phyloP scores from a whole-genome alignment of 1,140 invertebrate species.

The Stratiolaelaps scimitus region DNA sequence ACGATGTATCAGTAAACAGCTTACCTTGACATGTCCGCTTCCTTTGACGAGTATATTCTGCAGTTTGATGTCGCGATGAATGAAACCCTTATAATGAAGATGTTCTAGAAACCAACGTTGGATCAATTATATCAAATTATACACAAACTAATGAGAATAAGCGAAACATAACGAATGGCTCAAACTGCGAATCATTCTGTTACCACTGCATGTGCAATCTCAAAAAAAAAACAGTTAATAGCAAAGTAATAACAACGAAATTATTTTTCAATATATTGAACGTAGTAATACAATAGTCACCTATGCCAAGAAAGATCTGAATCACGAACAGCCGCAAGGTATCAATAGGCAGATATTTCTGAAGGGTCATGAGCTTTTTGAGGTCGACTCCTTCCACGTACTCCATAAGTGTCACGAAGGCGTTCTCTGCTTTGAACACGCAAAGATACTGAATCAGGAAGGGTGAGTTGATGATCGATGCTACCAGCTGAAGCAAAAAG shows the following conservation, averaged over 20 bases:
- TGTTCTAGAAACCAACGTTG: background rate
- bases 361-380: background rate
- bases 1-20: no score
- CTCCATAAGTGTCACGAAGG: constrained; percentile 19
- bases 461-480: constrained; percentile 19
- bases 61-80: constrained; percentile 8
- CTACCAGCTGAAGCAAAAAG: constrained; percentile 1
- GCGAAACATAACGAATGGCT: no score
- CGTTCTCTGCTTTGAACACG: background rate
- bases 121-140: no score
- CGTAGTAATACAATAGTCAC: no score
- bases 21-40: constrained; percentile 2
- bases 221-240: no score
- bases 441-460: constrained; percentile 15
- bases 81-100: constrained; percentile 13
- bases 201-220: no score
- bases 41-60: constrained; percentile 12
- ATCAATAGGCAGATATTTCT: background rate
- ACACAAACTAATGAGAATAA: no score
- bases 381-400: constrained; percentile 1
- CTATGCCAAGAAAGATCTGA: constrained; percentile 11
- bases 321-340: background rate
- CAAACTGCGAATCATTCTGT: no score
- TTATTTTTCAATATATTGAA: no score
- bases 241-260: no score